Evolutionary conservation across 1,140 invertebrate species (phyloP).

Genomic region (Aplysia californica): DNA sequence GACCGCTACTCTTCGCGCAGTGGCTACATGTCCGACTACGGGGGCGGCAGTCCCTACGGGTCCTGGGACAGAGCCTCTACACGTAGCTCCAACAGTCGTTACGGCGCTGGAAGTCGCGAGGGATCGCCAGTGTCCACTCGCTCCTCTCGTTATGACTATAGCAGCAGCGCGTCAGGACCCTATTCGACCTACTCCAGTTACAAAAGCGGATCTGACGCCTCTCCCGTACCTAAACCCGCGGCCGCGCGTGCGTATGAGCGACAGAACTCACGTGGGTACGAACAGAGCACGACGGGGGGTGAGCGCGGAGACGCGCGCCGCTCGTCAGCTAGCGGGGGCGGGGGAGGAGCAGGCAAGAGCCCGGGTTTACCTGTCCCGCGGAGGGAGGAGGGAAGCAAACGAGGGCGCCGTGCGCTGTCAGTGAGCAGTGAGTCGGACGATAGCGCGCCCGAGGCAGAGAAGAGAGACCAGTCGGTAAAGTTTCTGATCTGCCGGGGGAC

Average conservation of each 20-base stretch:
- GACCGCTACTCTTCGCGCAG: conserved; percentile 51
- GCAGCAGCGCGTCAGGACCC: conserved; percentile 52
- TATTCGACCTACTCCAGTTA: conserved; percentile 55
- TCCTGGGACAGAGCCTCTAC: conserved; percentile 55
- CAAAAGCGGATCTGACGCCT: conserved; percentile 47
- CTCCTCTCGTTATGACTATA: conserved; percentile 59
- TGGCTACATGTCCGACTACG: conserved; percentile 63
- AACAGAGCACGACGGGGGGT: conserved; percentile 35
- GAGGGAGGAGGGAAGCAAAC: conserved; percentile 26
- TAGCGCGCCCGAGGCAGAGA: conserved; percentile 60
- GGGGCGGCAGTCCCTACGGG: conserved; percentile 55
- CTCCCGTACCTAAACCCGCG: conserved; percentile 35
- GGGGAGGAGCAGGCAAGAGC: conserved; percentile 17
- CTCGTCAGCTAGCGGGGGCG: conserved; percentile 10
- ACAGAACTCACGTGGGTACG: conserved; percentile 37
- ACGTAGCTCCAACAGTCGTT: conserved; percentile 47
- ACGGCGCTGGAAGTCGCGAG: conserved; percentile 55
- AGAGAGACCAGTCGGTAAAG: conserved; percentile 37
- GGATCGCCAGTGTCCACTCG: conserved; percentile 54
- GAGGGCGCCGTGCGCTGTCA: conserved; percentile 22
- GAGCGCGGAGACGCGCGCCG: conserved; percentile 19
- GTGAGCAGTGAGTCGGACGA: conserved; percentile 51
- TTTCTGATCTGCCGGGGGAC: conserved; percentile 60
- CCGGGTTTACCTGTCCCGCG: conserved; percentile 14
- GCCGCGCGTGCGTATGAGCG: conserved; percentile 40